Evolutionary conservation across 2,888 invertebrate species (phyloP).

Genomic region (Camponotus fellah): DNA sequence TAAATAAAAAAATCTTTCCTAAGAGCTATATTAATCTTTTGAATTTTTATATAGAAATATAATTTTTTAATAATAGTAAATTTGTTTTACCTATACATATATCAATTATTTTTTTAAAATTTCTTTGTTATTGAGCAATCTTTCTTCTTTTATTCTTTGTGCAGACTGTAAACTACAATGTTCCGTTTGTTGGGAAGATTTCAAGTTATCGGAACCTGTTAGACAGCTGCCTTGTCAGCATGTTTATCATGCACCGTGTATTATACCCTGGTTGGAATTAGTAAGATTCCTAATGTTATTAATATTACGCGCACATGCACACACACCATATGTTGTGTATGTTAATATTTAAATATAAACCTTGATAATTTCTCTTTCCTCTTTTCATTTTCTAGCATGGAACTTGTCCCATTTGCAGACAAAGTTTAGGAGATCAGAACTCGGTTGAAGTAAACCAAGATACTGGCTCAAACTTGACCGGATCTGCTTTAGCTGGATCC

Average conservation of each 20-base stretch:
- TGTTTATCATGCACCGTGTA: slow-evolving; percentile 96
- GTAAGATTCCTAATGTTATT: slow-evolving; percentile 83
- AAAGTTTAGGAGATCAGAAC: slow-evolving; percentile 88
- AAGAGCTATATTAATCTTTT: neutral
- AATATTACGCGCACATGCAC: neutral
- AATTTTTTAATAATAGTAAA: neutral
- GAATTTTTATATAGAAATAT: neutral
- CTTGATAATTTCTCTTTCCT: slow-evolving; percentile 13
- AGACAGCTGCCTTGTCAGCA: slow-evolving; percentile 95
- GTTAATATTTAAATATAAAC: neutral
- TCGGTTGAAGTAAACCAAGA: slow-evolving; percentile 84
- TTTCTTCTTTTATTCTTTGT: slow-evolving; percentile 37
- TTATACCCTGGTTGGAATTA: slow-evolving; percentile 97
- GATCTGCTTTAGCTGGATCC: slow-evolving; percentile 79
- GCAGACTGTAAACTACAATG: slow-evolving; percentile 92
- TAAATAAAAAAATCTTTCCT: neutral
- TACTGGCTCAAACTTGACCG: slow-evolving; percentile 82
- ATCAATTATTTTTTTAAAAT: neutral
- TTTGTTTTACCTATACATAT: neutral
- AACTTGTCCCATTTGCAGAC: slow-evolving; percentile 98
- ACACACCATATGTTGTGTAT: neutral
- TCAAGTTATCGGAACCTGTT: slow-evolving; percentile 91
- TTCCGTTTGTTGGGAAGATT: slow-evolving; percentile 99
- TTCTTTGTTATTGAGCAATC: neutral
- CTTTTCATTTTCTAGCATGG: slow-evolving; percentile 89